A percentile compares a stretch with the other conserved stretches of the same genome.
These are phyloP conservation scores for Calcarius lapponicus DNA, from an alignment of 2,797 vertebrate genomes.

Conservation along the genomic window DNA sequence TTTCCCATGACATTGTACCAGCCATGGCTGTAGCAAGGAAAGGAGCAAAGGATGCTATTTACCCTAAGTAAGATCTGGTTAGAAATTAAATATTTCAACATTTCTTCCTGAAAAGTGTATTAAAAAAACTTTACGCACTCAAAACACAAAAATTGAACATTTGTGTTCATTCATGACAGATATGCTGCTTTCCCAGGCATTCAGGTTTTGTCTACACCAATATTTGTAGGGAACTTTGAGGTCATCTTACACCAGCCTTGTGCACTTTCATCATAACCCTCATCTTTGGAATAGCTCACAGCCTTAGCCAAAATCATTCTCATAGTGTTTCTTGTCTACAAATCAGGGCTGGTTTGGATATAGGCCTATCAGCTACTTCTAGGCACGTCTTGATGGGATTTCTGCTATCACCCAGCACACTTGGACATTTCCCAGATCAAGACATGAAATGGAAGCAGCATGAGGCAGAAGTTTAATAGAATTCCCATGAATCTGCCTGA, in stretches of 20 bases:
- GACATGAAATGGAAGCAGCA: background rate
- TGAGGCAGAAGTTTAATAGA: background rate
- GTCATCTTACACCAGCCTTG: background rate
- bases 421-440: background rate
- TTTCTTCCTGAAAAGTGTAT: background rate
- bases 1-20: background rate
- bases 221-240: background rate
- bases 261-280: background rate
- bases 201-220: background rate
- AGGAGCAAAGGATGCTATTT: background rate
- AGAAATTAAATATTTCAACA: background rate
- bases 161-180: background rate
- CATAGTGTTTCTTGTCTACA: background rate
- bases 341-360: background rate
- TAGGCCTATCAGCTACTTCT: background rate
- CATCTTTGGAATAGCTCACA: background rate
- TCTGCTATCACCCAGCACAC: background rate
- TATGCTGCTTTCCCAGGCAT: background rate
- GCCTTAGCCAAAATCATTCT: background rate
- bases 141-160: background rate
- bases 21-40: background rate
- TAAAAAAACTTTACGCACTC: background rate
- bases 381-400: background rate
- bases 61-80: background rate
- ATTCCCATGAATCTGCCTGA: background rate